Evolutionary conservation across 2,888 invertebrate genomes (phyloP).

Genomic region (Thecophora atra): DNA sequence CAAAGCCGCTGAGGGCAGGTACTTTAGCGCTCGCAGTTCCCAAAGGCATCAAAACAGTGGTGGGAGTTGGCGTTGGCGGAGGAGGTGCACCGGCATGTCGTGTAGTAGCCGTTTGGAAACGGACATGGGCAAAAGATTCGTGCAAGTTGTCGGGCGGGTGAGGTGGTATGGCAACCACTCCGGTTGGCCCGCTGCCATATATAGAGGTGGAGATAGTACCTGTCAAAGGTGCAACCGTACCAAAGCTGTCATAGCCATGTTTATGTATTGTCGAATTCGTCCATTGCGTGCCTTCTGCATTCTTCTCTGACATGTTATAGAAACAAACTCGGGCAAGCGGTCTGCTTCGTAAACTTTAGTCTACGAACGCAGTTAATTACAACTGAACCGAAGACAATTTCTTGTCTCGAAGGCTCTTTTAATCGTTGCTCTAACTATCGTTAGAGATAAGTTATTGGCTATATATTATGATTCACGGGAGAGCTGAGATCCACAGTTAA

Average conservation of each 20-base stretch:
- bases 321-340: conserved; percentile 35
- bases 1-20: conserved; percentile 59
- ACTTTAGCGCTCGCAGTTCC: conserved; percentile 51
- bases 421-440: conserved; percentile 17
- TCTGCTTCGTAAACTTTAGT: conserved; percentile 36
- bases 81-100: conserved; percentile 47
- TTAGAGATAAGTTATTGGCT: conserved; percentile 20
- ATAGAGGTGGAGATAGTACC: conserved; percentile 37
- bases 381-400: neutral
- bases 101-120: conserved; percentile 51
- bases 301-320: conserved; percentile 64
- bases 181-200: conserved; percentile 32
- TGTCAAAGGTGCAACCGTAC: conserved; percentile 42
- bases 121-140: conserved; percentile 46
- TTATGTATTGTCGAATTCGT: conserved; percentile 54
- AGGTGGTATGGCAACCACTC: conserved; percentile 36
- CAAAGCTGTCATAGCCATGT: conserved; percentile 32
- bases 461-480: conserved; percentile 1
- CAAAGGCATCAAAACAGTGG: conserved; percentile 33
- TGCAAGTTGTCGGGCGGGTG: conserved; percentile 33
- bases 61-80: conserved; percentile 43
- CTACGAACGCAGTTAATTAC: conserved; percentile 22
- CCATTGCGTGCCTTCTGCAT: conserved; percentile 62
- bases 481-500: conserved; percentile 12
- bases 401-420: neutral